A percentile compares a stretch with the other conserved stretches of the same genome.
phyloP scores from a whole-genome alignment of 2,113 vertebrate species.

The Neopipo cinnamomea region DNA sequence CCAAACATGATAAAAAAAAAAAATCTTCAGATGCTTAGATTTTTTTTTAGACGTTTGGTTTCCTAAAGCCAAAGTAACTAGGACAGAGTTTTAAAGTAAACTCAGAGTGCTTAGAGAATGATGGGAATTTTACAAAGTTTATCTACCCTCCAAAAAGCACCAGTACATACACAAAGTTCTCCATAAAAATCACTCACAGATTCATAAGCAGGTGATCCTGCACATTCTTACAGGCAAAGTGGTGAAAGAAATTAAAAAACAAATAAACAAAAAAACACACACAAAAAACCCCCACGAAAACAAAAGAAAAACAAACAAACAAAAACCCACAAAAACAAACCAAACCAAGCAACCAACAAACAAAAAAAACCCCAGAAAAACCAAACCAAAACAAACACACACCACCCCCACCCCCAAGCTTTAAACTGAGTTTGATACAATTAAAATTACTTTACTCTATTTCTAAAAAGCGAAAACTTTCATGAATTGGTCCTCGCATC shows the following conservation, averaged over 20 bases:
- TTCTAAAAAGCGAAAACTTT: background rate
- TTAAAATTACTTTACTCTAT: background rate
- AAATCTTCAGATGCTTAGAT: background rate
- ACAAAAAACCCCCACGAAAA: no score
- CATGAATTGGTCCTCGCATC: background rate
- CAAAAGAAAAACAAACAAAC: no score
- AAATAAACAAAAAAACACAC: no score
- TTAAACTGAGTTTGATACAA: background rate
- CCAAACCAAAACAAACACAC: background rate
- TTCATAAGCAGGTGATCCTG: background rate
- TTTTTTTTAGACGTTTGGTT: background rate
- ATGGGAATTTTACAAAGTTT: background rate
- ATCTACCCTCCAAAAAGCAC: background rate
- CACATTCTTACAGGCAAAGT: background rate
- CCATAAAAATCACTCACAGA: background rate
- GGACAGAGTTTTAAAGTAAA: background rate
- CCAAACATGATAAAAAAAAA: background rate
- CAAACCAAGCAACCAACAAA: no score
- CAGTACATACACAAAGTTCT: background rate
- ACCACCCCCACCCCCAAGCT: background rate
- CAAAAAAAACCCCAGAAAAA: no score
- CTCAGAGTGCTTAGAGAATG: background rate
- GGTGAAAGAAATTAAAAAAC: background rate
- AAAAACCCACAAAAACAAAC: no score
- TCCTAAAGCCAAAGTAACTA: background rate